Evolutionary conservation across 2,888 invertebrate species (phyloP).

Genomic region (Lycaena phlaeas): DNA sequence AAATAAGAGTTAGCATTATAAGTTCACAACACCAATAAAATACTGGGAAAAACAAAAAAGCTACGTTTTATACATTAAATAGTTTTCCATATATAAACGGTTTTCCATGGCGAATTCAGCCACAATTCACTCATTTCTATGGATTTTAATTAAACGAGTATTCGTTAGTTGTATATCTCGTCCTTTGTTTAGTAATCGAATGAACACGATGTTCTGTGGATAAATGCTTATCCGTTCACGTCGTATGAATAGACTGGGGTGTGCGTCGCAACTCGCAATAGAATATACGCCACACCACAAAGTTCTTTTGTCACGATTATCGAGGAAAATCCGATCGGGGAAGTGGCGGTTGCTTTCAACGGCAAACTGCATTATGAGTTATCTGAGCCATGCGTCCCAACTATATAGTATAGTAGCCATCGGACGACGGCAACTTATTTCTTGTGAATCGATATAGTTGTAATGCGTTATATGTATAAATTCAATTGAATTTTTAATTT

Average conservation of each 20-base stretch:
- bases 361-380: slow-evolving; percentile 69
- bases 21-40: no score
- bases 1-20: no score
- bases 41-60: no score
- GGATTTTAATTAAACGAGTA: background rate
- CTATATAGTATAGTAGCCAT: slow-evolving; percentile 34
- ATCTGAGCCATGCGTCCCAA: slow-evolving; percentile 46
- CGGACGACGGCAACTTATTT: slow-evolving; percentile 23
- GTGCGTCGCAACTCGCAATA: slow-evolving; percentile 44
- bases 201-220: slow-evolving; percentile 37
- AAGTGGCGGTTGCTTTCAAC: slow-evolving; percentile 63
- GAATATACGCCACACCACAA: slow-evolving; percentile 44
- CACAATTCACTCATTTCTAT: background rate
- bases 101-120: no score
- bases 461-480: no score
- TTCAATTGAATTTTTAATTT: no score
- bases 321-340: slow-evolving; percentile 68
- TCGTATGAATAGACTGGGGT: slow-evolving; percentile 44
- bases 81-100: no score
- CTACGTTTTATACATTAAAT: no score
- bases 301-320: slow-evolving; percentile 72
- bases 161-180: background rate
- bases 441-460: background rate
- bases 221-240: slow-evolving; percentile 36
- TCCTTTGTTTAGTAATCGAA: slow-evolving; percentile 26